Conservation (phyloP, 2,113 vertebrate genomes). For the Ancistrus triradiatus region DNA sequence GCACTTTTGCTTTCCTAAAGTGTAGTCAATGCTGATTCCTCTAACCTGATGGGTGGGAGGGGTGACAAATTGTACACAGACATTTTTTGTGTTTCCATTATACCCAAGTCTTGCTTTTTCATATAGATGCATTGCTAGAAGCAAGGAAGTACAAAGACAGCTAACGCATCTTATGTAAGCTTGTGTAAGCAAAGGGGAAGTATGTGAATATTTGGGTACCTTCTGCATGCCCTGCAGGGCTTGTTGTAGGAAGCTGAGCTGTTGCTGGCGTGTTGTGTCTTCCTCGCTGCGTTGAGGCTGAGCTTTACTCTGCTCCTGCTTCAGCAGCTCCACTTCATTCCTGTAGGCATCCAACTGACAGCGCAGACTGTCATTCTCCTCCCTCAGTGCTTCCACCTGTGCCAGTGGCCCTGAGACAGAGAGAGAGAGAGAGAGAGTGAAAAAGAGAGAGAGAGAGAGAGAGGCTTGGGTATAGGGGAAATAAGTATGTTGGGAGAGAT, state of each 20-base stretch:
- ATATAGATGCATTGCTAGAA: too few species aligned
- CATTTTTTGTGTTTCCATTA: too few species aligned
- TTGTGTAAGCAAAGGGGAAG: too few species aligned
- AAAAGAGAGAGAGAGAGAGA: background rate
- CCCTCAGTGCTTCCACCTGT: constrained; percentile 86
- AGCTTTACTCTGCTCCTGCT: constrained; percentile 87
- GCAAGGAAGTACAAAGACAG: too few species aligned
- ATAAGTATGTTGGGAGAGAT: too few species aligned
- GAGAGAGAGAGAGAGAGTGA: background rate
- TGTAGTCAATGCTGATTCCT: too few species aligned
- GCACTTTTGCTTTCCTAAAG: too few species aligned
- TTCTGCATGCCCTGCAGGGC: constrained; percentile 95
- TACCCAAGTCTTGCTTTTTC: too few species aligned
- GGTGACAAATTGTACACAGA: too few species aligned
- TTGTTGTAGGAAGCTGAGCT: constrained; percentile 90
- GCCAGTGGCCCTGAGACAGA: constrained; percentile 65
- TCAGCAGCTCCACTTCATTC: constrained; percentile 92
- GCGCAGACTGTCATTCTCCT: constrained; percentile 93
- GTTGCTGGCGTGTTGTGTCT: constrained; percentile 83
- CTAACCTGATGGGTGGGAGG: too few species aligned
- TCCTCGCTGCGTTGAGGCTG: constrained; percentile 74
- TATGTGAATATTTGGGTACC: constrained; percentile 60
- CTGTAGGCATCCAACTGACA: constrained; percentile 94
- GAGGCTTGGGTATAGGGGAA: too few species aligned
- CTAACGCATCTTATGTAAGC: too few species aligned